Evolutionary conservation across 1,140 invertebrate species (phyloP), one percentile per base, ranked within the genome.

Genomic region (Drosophila sproati): DNA sequence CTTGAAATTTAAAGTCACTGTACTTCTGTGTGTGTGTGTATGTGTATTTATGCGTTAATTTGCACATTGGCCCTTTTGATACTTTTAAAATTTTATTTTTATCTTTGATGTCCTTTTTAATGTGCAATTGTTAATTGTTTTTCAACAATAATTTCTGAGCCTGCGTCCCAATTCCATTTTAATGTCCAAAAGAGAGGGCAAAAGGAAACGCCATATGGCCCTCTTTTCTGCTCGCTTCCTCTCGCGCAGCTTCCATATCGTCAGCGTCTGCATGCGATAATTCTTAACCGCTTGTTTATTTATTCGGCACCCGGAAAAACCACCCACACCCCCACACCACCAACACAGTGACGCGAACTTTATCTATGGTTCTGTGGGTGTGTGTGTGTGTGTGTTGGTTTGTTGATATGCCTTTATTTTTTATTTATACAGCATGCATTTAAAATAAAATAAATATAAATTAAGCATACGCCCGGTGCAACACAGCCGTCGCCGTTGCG

Each of bases 401-500:
- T 20, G 20, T 20, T 20, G 20, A 0, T 20, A 20, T 20, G 20
- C 20, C 20, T 20, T 20, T 20, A 20, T 20, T 20, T 20, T 87
- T 88, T 87, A 87, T 87, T 87, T 88, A 87, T 89, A 85, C 83
- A 79, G 77, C 83, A 87, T 87, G 77, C 83, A 87, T 87, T 87
- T 88, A 83, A 87, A 83, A 87, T 83, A 87, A 87, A 89, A 87
- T 87, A 87, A 80, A 89, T 87, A 89, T 83, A 87, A 87, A 87
- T 87, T 87, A 87, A 87, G 83, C 83, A 83, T 88, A 80, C 75
- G 78, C 75, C 75, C 75, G 57, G 69, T 73, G 68, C 78, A 80
- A 55, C 61, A 66, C 61, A 66, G 67, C 54, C 68, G 60, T 39
- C 45, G 51, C 41, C 20, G 20, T 20, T 20, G 20, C 34, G 35